Percentiles rank a stretch among this genome's conserved stretches.
Evolutionary conservation across 2,797 vertebrate species (phyloP).

Genomic region (Pseudotriccus pelzelni): DNA sequence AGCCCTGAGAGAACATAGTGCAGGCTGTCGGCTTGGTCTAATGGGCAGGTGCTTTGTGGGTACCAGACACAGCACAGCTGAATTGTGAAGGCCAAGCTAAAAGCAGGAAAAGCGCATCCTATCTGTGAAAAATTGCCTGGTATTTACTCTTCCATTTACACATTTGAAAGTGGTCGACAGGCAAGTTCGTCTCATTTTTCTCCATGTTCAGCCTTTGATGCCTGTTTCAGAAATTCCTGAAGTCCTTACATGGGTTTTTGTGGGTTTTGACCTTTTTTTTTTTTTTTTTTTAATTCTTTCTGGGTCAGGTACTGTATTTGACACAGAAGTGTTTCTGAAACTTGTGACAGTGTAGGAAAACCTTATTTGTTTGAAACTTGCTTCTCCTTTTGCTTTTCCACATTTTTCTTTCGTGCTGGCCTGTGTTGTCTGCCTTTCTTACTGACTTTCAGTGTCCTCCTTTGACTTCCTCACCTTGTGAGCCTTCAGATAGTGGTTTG

Average conservation of each 20-base stretch:
- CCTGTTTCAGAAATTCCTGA: not conserved
- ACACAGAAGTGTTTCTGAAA: not conserved
- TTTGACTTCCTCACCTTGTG: not conserved
- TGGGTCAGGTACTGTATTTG: not conserved
- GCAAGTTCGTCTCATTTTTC: not conserved
- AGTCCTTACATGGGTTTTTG: not conserved
- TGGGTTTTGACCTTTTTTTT: not conserved
- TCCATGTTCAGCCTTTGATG: not conserved
- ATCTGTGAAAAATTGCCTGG: not conserved
- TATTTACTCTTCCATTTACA: not conserved
- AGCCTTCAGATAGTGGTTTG: not conserved
- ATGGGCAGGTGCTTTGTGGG: not conserved
- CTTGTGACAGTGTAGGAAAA: not conserved
- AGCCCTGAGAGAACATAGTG: fast-evolving
- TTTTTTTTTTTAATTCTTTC: not conserved
- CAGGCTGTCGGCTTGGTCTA: not conserved
- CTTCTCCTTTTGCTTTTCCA: not conserved
- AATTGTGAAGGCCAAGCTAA: not conserved
- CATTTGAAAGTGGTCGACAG: not conserved
- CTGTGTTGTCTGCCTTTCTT: not conserved
- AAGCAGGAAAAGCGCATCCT: not conserved
- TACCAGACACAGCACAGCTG: not conserved
- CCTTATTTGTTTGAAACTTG: not conserved
- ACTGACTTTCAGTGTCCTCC: not conserved
- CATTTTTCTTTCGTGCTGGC: not conserved